Conservation (phyloP, 2,797 vertebrate genomes). For the Pangasius sanitwongsei region DNA sequence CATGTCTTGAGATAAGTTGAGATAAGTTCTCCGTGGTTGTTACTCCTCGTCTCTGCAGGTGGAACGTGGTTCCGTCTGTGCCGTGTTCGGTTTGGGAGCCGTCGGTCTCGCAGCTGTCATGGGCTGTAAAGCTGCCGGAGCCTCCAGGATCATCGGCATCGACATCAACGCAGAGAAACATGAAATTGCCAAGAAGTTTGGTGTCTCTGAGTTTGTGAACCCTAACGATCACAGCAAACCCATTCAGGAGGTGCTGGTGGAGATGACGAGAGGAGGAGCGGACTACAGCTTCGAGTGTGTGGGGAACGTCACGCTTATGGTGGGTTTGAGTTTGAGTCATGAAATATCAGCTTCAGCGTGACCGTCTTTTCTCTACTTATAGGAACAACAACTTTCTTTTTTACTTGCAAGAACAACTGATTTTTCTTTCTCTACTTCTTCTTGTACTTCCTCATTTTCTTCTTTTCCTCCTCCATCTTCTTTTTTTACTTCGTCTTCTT, state of each 20-base stretch:
- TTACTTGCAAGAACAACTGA: not conserved
- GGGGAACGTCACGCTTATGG: constrained; percentile 77
- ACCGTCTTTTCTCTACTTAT: too few species aligned
- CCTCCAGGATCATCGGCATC: constrained; percentile 73
- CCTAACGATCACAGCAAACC: constrained; percentile 70
- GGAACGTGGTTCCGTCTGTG: constrained; percentile 74
- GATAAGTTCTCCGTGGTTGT: not conserved
- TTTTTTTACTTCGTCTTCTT: not conserved
- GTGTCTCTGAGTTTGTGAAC: constrained; percentile 80
- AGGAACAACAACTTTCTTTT: not conserved
- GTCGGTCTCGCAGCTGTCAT: constrained; percentile 77
- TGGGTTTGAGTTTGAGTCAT: constrained; percentile 57
- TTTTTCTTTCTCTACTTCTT: too few species aligned
- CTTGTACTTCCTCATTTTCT: too few species aligned
- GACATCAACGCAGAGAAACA: constrained; percentile 77
- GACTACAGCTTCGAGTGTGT: constrained; percentile 83
- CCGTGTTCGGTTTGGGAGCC: constrained; percentile 74
- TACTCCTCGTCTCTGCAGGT: constrained; percentile 63
- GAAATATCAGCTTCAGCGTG: not conserved
- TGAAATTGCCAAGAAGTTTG: constrained; percentile 74
- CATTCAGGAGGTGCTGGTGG: constrained; percentile 76
- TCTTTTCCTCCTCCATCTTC: not conserved
- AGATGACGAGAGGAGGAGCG: constrained; percentile 73
- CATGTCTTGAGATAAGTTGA: too few species aligned
- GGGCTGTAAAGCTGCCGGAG: constrained; percentile 74